phyloP scores from a whole-genome alignment of 1,140 invertebrate species.

The Diuraphis noxia region DNA sequence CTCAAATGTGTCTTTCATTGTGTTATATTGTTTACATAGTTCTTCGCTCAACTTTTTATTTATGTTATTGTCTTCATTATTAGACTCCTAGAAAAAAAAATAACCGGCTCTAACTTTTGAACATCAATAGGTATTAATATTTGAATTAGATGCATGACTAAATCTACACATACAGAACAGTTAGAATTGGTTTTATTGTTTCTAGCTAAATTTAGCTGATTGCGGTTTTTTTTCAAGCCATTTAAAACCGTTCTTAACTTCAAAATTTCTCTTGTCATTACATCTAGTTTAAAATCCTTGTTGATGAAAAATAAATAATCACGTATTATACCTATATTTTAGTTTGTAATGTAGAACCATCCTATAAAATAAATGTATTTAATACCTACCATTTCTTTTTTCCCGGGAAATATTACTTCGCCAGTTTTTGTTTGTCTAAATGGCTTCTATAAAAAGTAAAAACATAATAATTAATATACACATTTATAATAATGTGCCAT shows the following conservation, averaged over 20 bases:
- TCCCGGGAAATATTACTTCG: neutral
- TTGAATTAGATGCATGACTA: neutral
- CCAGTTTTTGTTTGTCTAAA: neutral
- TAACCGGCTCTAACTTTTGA: neutral
- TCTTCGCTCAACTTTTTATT: neutral
- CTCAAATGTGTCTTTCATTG: neutral
- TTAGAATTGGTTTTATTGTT: neutral
- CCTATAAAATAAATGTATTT: neutral
- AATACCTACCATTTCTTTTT: neutral
- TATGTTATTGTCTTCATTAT: neutral
- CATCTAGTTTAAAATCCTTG: neutral
- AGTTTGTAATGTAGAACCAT: neutral
- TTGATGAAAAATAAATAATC: neutral
- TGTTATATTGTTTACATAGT: neutral
- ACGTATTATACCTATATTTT: neutral
- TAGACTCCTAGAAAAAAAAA: neutral
- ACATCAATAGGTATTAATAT: neutral
- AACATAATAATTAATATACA: neutral
- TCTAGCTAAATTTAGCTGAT: neutral
- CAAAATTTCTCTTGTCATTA: conserved; percentile 1
- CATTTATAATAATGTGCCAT: neutral
- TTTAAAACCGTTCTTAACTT: neutral
- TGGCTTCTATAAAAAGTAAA: neutral
- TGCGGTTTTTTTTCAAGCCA: neutral
- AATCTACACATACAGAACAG: neutral